Evolutionary conservation across 2,113 vertebrate species (phyloP).

Genomic region (Strix aluco): DNA sequence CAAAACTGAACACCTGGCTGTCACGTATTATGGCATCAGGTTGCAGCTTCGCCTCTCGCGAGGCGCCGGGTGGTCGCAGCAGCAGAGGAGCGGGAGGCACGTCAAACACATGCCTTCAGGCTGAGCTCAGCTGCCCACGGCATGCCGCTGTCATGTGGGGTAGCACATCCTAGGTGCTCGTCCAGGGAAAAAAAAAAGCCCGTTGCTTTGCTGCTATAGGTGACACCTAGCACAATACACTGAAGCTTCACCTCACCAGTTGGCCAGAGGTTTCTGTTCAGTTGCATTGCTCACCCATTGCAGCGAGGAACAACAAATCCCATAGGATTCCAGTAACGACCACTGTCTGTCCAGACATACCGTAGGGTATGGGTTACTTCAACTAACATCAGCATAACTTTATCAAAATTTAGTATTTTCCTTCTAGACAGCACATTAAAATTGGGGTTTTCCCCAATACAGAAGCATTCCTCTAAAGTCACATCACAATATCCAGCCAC

Average conservation of each 20-base stretch:
- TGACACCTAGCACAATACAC: fast-evolving
- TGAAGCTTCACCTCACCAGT: background rate
- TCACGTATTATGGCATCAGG: slow-evolving; percentile 27
- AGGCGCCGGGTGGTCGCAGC: background rate
- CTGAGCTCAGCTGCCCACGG: slow-evolving; percentile 57
- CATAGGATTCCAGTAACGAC: background rate
- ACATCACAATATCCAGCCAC: too few relatives aligned
- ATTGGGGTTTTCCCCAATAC: fast-evolving
- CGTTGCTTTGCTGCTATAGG: fast-evolving
- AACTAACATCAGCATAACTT: background rate
- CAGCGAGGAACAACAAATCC: background rate
- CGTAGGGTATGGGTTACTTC: background rate
- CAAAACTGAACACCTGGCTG: slow-evolving; percentile 44
- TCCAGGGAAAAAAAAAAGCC: background rate
- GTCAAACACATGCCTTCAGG: background rate
- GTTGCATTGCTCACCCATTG: fast-evolving
- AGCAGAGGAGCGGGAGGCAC: background rate
- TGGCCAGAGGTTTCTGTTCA: background rate
- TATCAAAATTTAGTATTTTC: background rate
- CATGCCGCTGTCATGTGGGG: background rate
- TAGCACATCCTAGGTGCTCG: background rate
- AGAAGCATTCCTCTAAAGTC: background rate
- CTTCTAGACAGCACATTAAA: background rate
- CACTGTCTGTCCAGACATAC: background rate
- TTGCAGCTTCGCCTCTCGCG: background rate